These are phyloP conservation scores for Telmatherina bonti DNA, from an alignment of 2,797 vertebrate species.

Conservation along the genomic window DNA sequence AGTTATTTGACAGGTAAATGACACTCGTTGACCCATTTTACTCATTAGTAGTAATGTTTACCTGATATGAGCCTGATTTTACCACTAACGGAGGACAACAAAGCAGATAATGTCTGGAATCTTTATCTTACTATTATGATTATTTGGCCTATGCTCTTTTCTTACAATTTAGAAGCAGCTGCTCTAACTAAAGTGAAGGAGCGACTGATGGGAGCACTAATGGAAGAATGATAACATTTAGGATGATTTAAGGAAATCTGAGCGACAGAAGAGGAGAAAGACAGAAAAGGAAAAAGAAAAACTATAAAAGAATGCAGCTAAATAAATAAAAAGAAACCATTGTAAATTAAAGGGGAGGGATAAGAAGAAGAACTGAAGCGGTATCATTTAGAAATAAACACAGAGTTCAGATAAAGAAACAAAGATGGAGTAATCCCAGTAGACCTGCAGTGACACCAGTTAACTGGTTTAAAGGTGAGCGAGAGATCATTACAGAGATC, in stretches of 20 bases:
- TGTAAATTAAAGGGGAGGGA: background rate
- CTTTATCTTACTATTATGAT: too few species aligned
- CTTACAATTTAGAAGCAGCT: background rate
- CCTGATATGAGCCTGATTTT: background rate
- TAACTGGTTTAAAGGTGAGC: slow-evolving; percentile 56
- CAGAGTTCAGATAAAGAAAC: slow-evolving; percentile 6
- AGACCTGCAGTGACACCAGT: slow-evolving; percentile 24
- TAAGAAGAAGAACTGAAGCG: too few species aligned
- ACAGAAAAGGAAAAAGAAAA: background rate
- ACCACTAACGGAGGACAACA: background rate
- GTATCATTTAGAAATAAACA: background rate
- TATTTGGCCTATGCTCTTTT: background rate
- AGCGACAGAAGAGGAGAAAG: background rate
- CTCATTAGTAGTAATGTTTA: background rate
- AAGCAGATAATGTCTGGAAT: background rate
- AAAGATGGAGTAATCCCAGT: slow-evolving; percentile 18
- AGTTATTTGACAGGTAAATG: background rate
- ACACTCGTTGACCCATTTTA: background rate
- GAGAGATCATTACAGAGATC: slow-evolving; percentile 43
- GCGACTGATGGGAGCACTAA: background rate
- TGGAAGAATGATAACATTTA: background rate
- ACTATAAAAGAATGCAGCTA: background rate
- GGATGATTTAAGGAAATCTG: background rate
- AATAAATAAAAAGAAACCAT: background rate
- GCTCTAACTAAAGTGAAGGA: background rate